Base-by-base conservation (phyloP, 2,888 invertebrate genomes). In the Diadromus collaris region DNA sequence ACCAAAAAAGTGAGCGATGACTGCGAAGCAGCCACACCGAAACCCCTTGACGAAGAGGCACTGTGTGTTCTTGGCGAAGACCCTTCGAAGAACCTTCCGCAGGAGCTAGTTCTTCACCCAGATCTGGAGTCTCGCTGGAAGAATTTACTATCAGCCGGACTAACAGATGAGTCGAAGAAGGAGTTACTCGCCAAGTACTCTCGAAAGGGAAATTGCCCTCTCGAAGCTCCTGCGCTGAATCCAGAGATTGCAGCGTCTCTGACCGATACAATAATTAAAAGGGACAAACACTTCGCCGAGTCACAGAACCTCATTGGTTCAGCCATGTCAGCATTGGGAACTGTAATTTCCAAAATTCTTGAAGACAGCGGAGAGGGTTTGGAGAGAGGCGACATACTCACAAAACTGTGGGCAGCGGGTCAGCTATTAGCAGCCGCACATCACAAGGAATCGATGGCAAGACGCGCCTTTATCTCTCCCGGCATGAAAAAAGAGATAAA, bases 291-390 rank as follows among this genome's bases (percentile, higher is more conserved):
- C 19, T 76, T 76, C 38, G 71, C 64, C 24, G 54, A 44, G n/a
- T 67, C 72, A 29, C 76, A 76, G 68, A 79, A 76, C 4, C 61
- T 72, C 46, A 56, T 79, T 27, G 81, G 73, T 1, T 76, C 76
- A 13, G 80, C 70, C 2, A 65, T 76, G 6, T 58, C 72, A 21
- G 75, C 75, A 24, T 61, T 72, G 10, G 67, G 64, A 13, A 72
- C 69, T 34, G 71, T 58, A 13, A 75, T 70, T 3, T 65, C 78
- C 7, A 60, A 46, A 41, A 58, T 78, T 13, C 56, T 78, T 21
- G 56, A 48, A 27, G 61, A 51, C 13, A 41, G 68, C 41, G 78
- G 64, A 60, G 75, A 70, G 10, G 46, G 64, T 24, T 58, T 70
- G 19, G 65, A 76, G 3, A 32, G 61, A 16, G n/a, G 41, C 51